These are phyloP conservation scores for Forbesichthys papilliferus DNA, from an alignment of 2,113 vertebrate species.

Conservation along the genomic window DNA sequence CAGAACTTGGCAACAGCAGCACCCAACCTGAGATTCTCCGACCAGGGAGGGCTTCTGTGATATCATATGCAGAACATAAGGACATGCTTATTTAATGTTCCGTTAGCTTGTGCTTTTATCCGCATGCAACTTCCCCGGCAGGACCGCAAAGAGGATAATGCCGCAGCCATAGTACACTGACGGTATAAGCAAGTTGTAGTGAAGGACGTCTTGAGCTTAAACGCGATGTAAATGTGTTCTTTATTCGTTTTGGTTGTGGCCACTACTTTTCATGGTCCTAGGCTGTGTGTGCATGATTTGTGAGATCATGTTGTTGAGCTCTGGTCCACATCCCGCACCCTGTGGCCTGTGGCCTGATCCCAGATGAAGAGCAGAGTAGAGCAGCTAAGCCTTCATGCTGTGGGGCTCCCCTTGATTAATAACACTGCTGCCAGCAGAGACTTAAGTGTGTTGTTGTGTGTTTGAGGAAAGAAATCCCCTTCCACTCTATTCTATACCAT, in stretches of 20 bases:
- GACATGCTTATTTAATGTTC: too few species aligned
- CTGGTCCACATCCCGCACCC: slow-evolving; percentile 12
- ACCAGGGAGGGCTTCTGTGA: neutral
- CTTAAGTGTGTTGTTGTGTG: slow-evolving; percentile 2
- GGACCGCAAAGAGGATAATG: too few species aligned
- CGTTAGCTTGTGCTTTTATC: neutral
- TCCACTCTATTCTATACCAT: too few species aligned
- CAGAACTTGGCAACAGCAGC: neutral
- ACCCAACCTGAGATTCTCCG: neutral
- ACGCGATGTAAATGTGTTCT: neutral
- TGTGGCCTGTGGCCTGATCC: slow-evolving; percentile 38
- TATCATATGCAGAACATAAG: slow-evolving; percentile 16
- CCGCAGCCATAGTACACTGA: too few species aligned
- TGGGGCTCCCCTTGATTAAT: slow-evolving; percentile 43
- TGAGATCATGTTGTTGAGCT: slow-evolving; percentile 7
- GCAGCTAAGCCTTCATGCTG: slow-evolving; percentile 33
- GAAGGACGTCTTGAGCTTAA: neutral
- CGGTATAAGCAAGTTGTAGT: too few species aligned
- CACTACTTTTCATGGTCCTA: neutral
- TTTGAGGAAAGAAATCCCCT: too few species aligned
- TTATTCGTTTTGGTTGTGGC: neutral
- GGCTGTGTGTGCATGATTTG: slow-evolving; percentile 13
- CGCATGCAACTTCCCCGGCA: too few species aligned
- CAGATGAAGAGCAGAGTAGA: slow-evolving; percentile 52
- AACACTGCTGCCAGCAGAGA: slow-evolving; percentile 33